Conservation (phyloP, 2,113 vertebrate genomes). For the Calyptommatus sinebrachiatus region DNA sequence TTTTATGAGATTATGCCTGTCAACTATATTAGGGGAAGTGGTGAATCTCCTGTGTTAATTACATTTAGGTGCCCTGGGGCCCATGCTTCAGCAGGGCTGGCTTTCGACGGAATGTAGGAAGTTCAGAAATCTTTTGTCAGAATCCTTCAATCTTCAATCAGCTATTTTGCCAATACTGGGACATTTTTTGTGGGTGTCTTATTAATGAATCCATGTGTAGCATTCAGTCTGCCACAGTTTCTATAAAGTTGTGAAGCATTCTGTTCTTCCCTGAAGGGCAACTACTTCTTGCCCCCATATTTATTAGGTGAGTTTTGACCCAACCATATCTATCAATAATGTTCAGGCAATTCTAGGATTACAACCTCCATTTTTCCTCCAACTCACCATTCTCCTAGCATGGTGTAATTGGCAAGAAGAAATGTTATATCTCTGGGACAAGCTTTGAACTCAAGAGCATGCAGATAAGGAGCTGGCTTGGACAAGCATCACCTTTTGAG, state of each 20-base stretch:
- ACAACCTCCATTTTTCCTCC: too few species aligned
- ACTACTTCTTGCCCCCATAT: background rate
- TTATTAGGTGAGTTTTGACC: too few species aligned
- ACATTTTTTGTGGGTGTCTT: background rate
- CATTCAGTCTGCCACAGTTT: background rate
- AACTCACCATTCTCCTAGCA: background rate
- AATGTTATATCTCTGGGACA: background rate
- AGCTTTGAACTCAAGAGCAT: too few species aligned
- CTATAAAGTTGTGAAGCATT: background rate
- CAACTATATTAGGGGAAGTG: conserved; percentile 27
- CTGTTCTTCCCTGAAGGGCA: background rate
- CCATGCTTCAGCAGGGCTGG: background rate
- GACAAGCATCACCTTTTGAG: background rate
- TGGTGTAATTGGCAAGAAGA: background rate
- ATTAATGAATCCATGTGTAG: background rate
- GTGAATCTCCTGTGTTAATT: conserved; percentile 20
- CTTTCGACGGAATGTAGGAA: conserved; percentile 16
- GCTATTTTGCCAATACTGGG: background rate
- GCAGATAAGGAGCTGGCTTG: background rate
- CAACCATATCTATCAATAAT: too few species aligned
- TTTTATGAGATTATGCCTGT: conserved; percentile 29
- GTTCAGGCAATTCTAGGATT: background rate
- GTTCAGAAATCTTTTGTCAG: background rate
- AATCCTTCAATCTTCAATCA: background rate
- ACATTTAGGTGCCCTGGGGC: background rate